Evolutionary conservation across 37 sponge, comb jelly and placozoan species (phyloP), one percentile per base, ranked within the genome.

Genomic region (Hormiphora californensis): DNA sequence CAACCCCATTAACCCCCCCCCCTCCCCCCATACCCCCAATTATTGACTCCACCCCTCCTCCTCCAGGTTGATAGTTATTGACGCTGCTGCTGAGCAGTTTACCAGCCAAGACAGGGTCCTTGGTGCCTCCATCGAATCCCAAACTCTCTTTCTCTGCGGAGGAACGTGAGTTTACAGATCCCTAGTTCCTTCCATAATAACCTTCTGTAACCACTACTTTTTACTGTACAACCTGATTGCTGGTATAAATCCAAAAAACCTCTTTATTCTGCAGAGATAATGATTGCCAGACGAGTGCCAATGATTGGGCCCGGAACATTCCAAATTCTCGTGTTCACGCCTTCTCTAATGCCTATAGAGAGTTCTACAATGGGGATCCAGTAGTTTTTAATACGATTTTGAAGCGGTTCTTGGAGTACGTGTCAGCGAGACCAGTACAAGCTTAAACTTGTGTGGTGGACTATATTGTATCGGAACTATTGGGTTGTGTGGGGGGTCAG

Each of bases 331-430:
- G 81, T 4, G 81, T 73, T n/a, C 81, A 73, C 46, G 40, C 81
- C 81, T 73, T 73, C 46, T 25, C 81, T 33, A 73, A 73, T 46
- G 81, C 81, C 1, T 73, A 73, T 28, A 39, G 23, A 17, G 81
- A 73, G 44, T 73, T 73, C 46, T 73, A 73, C 44, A 40, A 73
- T 46, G 81, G 43, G 1, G 81, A 73, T 21, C 46, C 46, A 0
- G 81, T 73, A 1, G 81, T 73, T 39, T 73, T 73, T 28, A 73
- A 73, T 46, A 73, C 81, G 8, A 28, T 73, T 30, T 33, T 73
- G 22, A 73, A 73, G 44, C 9, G 81, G 28, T 73, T 73, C 27
- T 28, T 73, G 4, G 81, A 73, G 46, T 73, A 73, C 46, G 27
- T 73, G n/a, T 8, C 61, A n/a, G n/a, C n/a, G n/a, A n/a, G n/a